Conservation (phyloP, 1,140 invertebrate species). For the Drosophila tsacasi region DNA sequence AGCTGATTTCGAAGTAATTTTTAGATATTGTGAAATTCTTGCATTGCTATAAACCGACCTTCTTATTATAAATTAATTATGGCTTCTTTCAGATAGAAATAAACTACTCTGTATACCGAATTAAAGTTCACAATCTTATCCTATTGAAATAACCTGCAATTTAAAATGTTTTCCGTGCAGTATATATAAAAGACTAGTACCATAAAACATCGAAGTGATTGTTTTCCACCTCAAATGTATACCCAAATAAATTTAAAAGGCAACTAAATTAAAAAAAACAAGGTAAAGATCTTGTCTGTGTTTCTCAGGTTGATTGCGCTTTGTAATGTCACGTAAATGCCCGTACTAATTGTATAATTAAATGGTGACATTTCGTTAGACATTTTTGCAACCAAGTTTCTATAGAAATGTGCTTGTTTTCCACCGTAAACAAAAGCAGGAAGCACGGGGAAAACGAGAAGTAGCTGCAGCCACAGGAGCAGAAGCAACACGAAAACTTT, state of each 20-base stretch:
- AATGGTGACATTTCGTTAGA: slow-evolving; percentile 22
- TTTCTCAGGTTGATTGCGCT: slow-evolving; percentile 1
- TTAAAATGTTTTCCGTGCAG: background rate
- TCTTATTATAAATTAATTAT: no score
- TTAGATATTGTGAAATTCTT: no score
- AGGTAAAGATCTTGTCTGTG: background rate
- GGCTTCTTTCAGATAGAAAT: no score
- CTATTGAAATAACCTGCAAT: background rate
- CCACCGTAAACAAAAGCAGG: slow-evolving; percentile 40
- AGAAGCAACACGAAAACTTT: slow-evolving; percentile 35
- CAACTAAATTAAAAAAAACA: background rate
- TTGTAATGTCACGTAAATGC: slow-evolving; percentile 26
- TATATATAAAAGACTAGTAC: background rate
- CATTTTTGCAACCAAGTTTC: slow-evolving; percentile 36
- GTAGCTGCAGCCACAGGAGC: slow-evolving; percentile 35
- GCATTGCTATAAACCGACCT: no score
- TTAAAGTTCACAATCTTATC: no score
- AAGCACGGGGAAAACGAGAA: slow-evolving; percentile 28
- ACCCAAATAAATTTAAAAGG: background rate
- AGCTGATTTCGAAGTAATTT: no score
- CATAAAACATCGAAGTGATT: background rate
- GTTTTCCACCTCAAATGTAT: background rate
- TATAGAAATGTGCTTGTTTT: slow-evolving; percentile 52
- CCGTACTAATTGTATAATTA: slow-evolving; percentile 44
- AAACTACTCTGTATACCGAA: no score